Percentiles rank a stretch among this genome's conserved stretches.
phyloP scores from a whole-genome alignment of 1,140 invertebrate species.

The Palaemon carinicauda region DNA sequence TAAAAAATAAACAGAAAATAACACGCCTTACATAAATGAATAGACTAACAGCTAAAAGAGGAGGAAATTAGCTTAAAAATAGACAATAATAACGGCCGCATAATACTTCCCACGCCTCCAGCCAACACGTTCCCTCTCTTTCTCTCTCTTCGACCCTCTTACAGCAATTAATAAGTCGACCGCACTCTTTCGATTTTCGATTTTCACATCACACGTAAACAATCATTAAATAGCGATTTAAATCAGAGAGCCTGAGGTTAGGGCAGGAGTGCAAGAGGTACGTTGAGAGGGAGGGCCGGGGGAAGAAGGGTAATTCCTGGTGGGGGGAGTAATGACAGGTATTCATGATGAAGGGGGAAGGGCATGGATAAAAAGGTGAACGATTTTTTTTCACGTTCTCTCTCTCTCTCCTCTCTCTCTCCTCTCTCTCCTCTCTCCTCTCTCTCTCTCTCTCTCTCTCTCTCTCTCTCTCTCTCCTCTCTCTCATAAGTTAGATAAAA shows the following conservation, averaged over 20 bases:
- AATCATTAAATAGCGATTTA: neutral
- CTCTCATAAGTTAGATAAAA: too few relatives aligned
- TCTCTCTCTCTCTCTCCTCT: neutral
- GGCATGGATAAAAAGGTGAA: too few relatives aligned
- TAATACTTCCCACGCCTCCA: neutral
- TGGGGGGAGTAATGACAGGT: too few relatives aligned
- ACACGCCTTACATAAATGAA: neutral
- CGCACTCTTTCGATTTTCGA: neutral
- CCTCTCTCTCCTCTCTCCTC: neutral
- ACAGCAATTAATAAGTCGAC: neutral
- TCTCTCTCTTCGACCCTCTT: neutral
- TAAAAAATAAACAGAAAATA: too few relatives aligned
- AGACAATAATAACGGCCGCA: neutral
- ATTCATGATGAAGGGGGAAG: too few relatives aligned
- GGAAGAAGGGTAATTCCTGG: too few relatives aligned
- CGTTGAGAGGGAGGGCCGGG: too few relatives aligned
- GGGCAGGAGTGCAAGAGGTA: too few relatives aligned
- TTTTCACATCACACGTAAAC: neutral
- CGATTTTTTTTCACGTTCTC: neutral
- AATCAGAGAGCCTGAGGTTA: too few relatives aligned
- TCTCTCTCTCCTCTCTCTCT: neutral
- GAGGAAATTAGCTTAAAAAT: neutral
- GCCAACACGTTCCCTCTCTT: neutral
- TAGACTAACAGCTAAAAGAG: neutral
- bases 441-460: neutral